Base-by-base conservation (phyloP, 2,888 invertebrate genomes). In the Crepidodera aurea region DNA sequence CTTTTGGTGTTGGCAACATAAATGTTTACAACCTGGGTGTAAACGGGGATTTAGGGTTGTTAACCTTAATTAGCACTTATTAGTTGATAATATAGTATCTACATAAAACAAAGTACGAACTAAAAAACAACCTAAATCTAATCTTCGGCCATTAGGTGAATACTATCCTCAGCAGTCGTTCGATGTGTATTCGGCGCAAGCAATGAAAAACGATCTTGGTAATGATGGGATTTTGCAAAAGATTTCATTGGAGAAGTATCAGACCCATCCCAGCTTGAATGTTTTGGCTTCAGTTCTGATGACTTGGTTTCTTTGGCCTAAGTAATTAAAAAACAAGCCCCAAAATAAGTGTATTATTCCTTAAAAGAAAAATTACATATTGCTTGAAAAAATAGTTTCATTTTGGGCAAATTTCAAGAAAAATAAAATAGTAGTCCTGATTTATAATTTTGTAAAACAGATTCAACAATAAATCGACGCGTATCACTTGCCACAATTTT, bases 111-210 rank as follows among this genome's bases (percentile, higher is more conserved):
- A n/a, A n/a, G n/a, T n/a, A n/a, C n/a, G n/a, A n/a, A n/a, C n/a
- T n/a, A n/a, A n/a, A n/a, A 22, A 48, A 51, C 29, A 22, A 55
- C 10, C 40, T 46, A n/a, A 18, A 46, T 18, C 75, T 71, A 79
- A 69, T 81, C 80, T 60, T 79, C 79, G 1, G 74, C 74, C 84
- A 84, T 84, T 54, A 84, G 76, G 66, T 82, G 82, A 64, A 84
- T 82, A 68, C 83, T 84, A 75, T 84, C 84, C 81, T 85, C 85
- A 56, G 83, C 83, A 32, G 85, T 77, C 10, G 84, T 82, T 46
- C 85, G 79, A 51, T 85, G 81, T 56, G 84, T 83, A 69, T 81
- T 83, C 58, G 84, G 82, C 59, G 84, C 83, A 68, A 85, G 74
- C 65, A 85, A 74, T 10, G 84, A 84, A 73, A 85, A 85, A 48